These are phyloP conservation scores for Netelia fuscicornis DNA, from an alignment of 2,888 invertebrate species.

Conservation along the genomic window DNA sequence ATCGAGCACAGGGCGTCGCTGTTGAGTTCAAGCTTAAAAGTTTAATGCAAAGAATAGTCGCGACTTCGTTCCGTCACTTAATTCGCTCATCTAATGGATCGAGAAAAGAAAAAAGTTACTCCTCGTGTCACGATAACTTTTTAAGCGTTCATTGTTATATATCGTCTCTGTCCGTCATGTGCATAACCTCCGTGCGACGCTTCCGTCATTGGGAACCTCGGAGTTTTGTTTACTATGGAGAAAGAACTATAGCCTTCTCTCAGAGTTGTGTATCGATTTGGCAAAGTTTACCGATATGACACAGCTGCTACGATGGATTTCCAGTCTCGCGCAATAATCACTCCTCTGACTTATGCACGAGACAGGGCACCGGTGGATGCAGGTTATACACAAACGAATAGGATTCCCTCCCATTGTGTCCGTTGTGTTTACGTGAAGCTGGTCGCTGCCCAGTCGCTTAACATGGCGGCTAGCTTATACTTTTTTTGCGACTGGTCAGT, in stretches of 20 bases:
- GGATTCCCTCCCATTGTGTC: constrained; percentile 1
- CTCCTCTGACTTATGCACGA: constrained; percentile 49
- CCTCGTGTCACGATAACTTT: neutral
- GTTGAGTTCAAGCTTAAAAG: too few species aligned
- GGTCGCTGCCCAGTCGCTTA: too few species aligned
- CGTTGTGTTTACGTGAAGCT: neutral
- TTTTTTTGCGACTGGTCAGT: neutral
- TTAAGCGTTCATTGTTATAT: neutral
- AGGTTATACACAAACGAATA: constrained; percentile 15
- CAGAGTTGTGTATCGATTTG: constrained; percentile 36
- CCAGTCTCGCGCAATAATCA: constrained; percentile 44
- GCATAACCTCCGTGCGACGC: neutral
- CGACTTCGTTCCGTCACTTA: too few species aligned
- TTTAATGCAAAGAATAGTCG: too few species aligned
- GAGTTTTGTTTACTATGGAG: constrained; percentile 19
- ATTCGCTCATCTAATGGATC: neutral
- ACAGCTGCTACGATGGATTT: constrained; percentile 34
- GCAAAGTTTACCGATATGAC: constrained; percentile 38
- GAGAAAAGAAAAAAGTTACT: constrained; percentile 10
- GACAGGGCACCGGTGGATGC: constrained; percentile 20
- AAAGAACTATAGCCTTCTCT: constrained; percentile 17
- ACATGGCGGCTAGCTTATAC: constrained; percentile 6
- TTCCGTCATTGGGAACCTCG: neutral
- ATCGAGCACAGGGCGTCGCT: too few species aligned
- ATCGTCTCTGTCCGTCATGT: neutral